A percentile compares a stretch with the other conserved stretches of the same genome.
phyloP scores from a whole-genome alignment of 2,888 invertebrate species.

The Andrena hattorfiana region DNA sequence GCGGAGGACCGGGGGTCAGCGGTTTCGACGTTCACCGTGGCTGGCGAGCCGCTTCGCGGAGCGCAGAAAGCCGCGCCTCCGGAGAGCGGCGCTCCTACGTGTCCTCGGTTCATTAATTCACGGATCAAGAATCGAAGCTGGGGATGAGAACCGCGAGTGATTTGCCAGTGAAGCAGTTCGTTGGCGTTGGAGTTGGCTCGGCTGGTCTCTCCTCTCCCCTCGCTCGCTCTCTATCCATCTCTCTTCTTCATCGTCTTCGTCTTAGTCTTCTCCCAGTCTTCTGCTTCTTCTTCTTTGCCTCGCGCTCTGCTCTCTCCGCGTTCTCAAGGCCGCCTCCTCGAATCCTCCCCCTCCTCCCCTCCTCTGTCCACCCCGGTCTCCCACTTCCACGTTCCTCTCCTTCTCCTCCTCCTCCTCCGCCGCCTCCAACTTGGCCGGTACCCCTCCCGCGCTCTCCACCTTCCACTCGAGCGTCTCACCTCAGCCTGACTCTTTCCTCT shows the following conservation, averaged over 20 bases:
- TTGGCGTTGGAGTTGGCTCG: slow-evolving; percentile 82
- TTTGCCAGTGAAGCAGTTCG: slow-evolving; percentile 83
- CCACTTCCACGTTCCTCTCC: slow-evolving; percentile 44
- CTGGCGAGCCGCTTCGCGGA: neutral
- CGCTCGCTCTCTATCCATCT: slow-evolving; percentile 42
- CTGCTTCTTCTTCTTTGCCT: slow-evolving; percentile 56
- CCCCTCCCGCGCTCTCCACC: neutral
- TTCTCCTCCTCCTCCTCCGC: slow-evolving; percentile 60
- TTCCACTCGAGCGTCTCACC: slow-evolving; percentile 47
- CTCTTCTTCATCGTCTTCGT: slow-evolving; percentile 39
- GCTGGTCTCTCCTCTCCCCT: slow-evolving; percentile 73
- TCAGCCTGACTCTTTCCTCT: slow-evolving; percentile 48
- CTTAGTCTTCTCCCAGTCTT: slow-evolving; percentile 42
- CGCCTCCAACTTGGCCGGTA: slow-evolving; percentile 33
- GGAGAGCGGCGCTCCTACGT: slow-evolving; percentile 37
- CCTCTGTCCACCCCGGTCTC: slow-evolving; percentile 55
- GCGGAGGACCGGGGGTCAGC: no score
- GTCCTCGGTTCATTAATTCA: slow-evolving; percentile 57
- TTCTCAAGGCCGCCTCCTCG: slow-evolving; percentile 85
- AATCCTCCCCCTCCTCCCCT: slow-evolving; percentile 70
- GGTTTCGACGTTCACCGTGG: slow-evolving; percentile 1
- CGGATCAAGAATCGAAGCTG: slow-evolving; percentile 60
- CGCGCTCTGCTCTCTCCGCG: slow-evolving; percentile 75
- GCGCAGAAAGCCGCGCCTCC: slow-evolving; percentile 45
- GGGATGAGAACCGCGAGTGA: slow-evolving; percentile 83